Conservation (phyloP, 2,113 vertebrate genomes). For the Sula dactylatra region DNA sequence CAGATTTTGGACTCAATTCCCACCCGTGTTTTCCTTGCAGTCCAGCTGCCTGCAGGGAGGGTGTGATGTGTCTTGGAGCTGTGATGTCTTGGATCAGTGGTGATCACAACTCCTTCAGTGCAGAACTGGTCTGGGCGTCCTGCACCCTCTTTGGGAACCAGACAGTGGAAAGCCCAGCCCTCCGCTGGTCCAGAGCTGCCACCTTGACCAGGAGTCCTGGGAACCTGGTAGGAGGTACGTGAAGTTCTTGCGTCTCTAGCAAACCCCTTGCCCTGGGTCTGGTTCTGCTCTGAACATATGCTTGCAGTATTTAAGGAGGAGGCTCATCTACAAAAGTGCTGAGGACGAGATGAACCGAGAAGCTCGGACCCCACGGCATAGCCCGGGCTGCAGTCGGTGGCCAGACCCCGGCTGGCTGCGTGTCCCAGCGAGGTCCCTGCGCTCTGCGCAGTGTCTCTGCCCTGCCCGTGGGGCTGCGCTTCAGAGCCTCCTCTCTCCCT, state of each 20-base stretch:
- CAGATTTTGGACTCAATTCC: not conserved
- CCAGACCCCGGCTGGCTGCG: not conserved
- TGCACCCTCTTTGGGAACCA: not conserved
- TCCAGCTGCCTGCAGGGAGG: not conserved
- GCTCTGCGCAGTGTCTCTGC: not conserved
- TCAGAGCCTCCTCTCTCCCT: conserved; percentile 52
- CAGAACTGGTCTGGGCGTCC: not conserved
- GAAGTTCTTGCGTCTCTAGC: not conserved
- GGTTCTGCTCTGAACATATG: not conserved
- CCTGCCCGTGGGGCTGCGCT: not conserved
- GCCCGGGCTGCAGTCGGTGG: not conserved
- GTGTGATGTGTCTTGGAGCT: not conserved
- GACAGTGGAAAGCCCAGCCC: not conserved
- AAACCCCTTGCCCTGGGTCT: not conserved
- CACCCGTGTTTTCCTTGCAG: not conserved
- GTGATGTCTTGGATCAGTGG: not conserved
- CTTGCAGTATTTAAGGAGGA: not conserved
- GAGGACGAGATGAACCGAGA: not conserved
- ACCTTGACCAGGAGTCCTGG: not conserved
- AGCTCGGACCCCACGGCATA: not conserved
- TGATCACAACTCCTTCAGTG: not conserved
- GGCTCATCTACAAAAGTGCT: not conserved
- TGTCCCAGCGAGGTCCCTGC: not conserved
- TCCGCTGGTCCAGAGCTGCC: not conserved
- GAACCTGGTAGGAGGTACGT: not conserved